Conservation (phyloP, 2,113 vertebrate genomes). For the Arizona elegans region DNA sequence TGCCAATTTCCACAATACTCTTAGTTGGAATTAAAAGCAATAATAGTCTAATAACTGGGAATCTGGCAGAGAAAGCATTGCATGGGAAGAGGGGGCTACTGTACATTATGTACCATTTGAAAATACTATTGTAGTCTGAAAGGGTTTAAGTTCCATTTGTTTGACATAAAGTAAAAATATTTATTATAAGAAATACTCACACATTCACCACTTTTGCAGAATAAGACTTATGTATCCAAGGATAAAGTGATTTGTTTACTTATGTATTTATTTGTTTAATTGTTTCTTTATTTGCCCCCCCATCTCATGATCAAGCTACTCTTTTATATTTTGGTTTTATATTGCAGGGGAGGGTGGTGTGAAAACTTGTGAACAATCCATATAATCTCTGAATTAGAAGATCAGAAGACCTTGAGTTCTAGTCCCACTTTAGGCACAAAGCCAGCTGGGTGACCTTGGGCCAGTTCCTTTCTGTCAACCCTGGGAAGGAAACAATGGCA, state of each 20-base stretch:
- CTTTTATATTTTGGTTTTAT: background rate
- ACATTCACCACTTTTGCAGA: background rate
- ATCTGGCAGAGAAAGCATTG: background rate
- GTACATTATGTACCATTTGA: background rate
- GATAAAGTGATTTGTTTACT: background rate
- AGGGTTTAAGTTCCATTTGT: background rate
- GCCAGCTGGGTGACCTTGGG: background rate
- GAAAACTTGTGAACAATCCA: background rate
- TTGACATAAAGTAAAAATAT: background rate
- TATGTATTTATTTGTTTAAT: background rate
- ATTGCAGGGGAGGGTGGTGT: background rate
- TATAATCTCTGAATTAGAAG: background rate
- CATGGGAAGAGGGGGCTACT: background rate
- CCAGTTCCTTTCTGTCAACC: background rate
- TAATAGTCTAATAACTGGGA: background rate
- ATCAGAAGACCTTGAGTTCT: background rate
- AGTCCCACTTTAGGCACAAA: background rate
- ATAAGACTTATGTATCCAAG: background rate
- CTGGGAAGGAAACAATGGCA: background rate
- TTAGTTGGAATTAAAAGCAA: slow-evolving; percentile 3
- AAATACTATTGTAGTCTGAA: background rate
- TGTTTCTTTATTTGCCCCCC: background rate
- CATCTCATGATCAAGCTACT: background rate
- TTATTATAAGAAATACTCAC: background rate
- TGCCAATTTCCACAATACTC: background rate